Evolutionary conservation across 2,797 vertebrate genomes (phyloP).

Genomic region (Neostethus bicornis): DNA sequence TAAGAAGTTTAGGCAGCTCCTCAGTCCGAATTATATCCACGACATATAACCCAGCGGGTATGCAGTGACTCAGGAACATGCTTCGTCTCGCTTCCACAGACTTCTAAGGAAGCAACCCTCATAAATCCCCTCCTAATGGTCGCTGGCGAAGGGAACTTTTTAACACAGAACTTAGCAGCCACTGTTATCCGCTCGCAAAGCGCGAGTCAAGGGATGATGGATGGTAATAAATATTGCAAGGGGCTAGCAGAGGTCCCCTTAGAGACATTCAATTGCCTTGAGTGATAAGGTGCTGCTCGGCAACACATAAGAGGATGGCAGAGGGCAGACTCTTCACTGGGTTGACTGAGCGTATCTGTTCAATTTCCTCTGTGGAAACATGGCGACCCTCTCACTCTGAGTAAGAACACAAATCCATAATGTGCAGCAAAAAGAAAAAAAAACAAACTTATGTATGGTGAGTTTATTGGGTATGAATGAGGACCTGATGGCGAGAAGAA

Average conservation of each 20-base stretch:
- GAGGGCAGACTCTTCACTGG: slow-evolving; percentile 62
- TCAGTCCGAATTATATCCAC: slow-evolving; percentile 35
- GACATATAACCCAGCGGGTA: slow-evolving; percentile 58
- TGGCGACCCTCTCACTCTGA: slow-evolving; percentile 30
- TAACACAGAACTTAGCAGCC: slow-evolving; percentile 71
- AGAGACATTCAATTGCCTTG: slow-evolving; percentile 75
- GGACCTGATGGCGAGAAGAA: slow-evolving; percentile 11
- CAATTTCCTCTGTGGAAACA: slow-evolving; percentile 60
- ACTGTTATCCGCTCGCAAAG: slow-evolving; percentile 69
- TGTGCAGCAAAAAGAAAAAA: neutral
- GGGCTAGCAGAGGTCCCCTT: slow-evolving; percentile 77
- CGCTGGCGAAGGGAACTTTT: slow-evolving; percentile 71
- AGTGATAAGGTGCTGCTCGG: slow-evolving; percentile 73
- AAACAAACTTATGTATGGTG: slow-evolving; percentile 25
- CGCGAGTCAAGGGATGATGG: slow-evolving; percentile 62
- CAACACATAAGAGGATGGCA: slow-evolving; percentile 66
- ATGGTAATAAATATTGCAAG: slow-evolving; percentile 77
- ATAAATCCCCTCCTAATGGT: slow-evolving; percentile 76
- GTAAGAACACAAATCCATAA: slow-evolving; percentile 34
- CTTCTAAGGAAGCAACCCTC: slow-evolving; percentile 50
- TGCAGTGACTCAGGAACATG: slow-evolving; percentile 48
- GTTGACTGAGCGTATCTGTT: slow-evolving; percentile 61
- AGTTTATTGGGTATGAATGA: slow-evolving; percentile 35
- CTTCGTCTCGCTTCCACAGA: slow-evolving; percentile 54
- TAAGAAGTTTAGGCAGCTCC: slow-evolving; percentile 18